A percentile compares a stretch with the other conserved stretches of the same genome.
Evolutionary conservation across 64 coral and sea anemone genomes (phyloP).

Genomic region (Porites lutea): DNA sequence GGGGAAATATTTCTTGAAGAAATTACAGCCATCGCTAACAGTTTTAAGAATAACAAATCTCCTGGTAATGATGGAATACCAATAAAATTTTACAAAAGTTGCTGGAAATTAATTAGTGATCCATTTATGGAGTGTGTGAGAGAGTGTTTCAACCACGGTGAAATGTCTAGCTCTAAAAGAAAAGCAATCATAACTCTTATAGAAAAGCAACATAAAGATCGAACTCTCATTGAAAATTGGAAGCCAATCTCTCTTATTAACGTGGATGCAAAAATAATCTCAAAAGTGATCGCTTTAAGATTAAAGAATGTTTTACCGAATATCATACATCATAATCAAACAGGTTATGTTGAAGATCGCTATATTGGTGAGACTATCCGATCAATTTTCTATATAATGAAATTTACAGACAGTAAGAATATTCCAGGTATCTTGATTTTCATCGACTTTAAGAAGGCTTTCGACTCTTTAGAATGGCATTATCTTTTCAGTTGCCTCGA

Average conservation of each 20-base stretch:
- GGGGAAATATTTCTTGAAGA: no score
- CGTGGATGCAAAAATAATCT: conserved; percentile 20
- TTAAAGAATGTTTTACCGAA: conserved; percentile 38
- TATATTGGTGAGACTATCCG: not conserved
- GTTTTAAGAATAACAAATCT: no score
- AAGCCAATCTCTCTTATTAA: conserved; percentile 58
- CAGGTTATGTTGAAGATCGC: conserved; percentile 12
- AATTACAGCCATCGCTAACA: no score
- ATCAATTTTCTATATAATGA: not conserved
- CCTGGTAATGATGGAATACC: no score
- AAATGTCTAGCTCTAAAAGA: no score
- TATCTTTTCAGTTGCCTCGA: conserved; percentile 38
- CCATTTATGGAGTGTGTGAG: no score
- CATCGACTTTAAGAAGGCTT: conserved; percentile 17
- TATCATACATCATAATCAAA: conserved; percentile 35
- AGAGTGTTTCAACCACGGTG: no score
- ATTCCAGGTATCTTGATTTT: conserved; percentile 18
- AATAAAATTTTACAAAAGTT: no score
- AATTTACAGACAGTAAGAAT: conserved; percentile 9
- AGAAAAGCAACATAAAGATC: no score
- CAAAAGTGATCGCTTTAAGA: conserved; percentile 3
- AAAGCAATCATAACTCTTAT: no score
- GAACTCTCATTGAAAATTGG: conserved; percentile 27
- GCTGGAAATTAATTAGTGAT: no score
- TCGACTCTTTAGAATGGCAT: conserved; percentile 16